Evolutionary conservation across 2,113 vertebrate species (phyloP), one percentile per base, ranked within the genome.

Genomic region (Pao palembangensis): DNA sequence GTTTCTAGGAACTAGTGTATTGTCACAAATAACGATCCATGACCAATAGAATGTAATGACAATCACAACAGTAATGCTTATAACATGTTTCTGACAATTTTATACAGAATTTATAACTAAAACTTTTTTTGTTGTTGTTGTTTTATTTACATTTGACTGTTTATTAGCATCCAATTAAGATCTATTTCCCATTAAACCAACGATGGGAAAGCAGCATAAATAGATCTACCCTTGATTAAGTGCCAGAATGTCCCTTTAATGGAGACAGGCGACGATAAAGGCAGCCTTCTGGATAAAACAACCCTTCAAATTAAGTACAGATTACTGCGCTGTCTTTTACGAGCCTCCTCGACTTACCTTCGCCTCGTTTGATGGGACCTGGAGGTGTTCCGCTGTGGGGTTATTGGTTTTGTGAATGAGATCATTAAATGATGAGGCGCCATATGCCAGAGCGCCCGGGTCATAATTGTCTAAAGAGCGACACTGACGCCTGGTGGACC

Each of bases 391-490:
- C 7, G 15, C 51, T 53, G 58, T 49, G 64, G n/a, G 72, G 18
- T 73, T 64, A 76, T 44, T 71, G 61, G 25, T 67, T 83, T 80
- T 68, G 51, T 80, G 63, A 82, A 82, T 71, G 71, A 80, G 77
- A 64, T 61, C 54, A 80, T 67, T 62, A 63, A 60, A 71, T 71
- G 71, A 79, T 21, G 52, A 15, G 18, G 6, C 10, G 62, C 46
- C 71, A 61, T 43, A 63, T 67, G 69, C 51, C 62, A 14, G 51
- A 20, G 41, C 55, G 25, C 21, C 21, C 3, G 20, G 54, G 8
- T 5, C 11, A 0, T 8, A 8, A 3, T 12, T 1, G 8, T 38
- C 16, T 20, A 25, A 19, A 82, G 73, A 44, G 2, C 58, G 11
- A 71, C 43, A 76, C 55, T 55, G 79, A 25, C 64, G 0, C 63